Evolutionary conservation across 2,888 invertebrate genomes (phyloP), one percentile per base, ranked within the genome.

Genomic region (Drosophila fungiperda): DNA sequence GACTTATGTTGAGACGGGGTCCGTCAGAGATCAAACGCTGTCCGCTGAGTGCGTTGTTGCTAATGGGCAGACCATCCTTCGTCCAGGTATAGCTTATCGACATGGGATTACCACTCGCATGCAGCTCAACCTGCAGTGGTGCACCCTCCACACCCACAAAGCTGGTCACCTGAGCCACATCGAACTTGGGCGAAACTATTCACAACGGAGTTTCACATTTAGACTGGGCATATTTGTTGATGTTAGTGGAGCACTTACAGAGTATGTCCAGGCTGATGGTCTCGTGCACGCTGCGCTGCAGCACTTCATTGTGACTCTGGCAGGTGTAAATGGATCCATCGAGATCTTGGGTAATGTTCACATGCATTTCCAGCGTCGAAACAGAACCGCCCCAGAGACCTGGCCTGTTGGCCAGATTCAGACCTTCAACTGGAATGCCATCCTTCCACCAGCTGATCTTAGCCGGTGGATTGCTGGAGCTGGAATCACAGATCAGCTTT

Each of bases 361-460:
- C 89, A 57, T 84, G 80, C 74, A 92, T 88, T 63, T 92, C 92
- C 35, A 92, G 76, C 0, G 92, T 92, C 5, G 92, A 92, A 2
- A 92, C 92, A 1, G 92, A 87, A 5, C 92, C 92, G 29, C 92
- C 92, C 92, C 92, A 92, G 6, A 92, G 84, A 0, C 92, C 92
- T 0, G 92, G 91, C 11, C 91, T 82, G 23, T 91, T 92, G n/a
- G 92, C 90, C 57, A 91, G 72, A 68, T 92, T 92, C 0, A 92
- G 80, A 20, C 92, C 92, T 60, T 92, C 92, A 1, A 92, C 92
- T 0, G 92, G 92, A 40, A 92, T 92, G 32, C 92, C 92, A 60
- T 92, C 92, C 66, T 92, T 92, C 92, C 92, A 92, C 92, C 92
- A 92, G 11, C 92, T 92, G 1, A 92, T 90, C 55, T 91, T 87